Evolutionary conservation across 2,113 vertebrate species (phyloP).

Genomic region (Oriolus oriolus): DNA sequence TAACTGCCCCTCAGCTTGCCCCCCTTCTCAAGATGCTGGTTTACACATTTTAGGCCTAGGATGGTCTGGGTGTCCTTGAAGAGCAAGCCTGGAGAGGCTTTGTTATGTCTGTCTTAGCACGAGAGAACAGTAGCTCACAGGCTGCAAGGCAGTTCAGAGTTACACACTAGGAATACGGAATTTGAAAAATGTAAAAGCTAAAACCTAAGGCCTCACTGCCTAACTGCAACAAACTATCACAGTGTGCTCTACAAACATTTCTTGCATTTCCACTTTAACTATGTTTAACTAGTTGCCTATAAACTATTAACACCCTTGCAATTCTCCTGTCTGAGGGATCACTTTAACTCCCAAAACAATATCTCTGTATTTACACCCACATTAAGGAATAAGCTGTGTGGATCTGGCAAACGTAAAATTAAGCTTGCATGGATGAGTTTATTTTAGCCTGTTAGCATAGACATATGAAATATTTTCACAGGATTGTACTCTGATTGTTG

Average conservation of each 20-base stretch:
- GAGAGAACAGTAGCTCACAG: too few relatives aligned
- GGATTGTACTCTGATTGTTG: background rate
- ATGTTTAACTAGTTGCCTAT: background rate
- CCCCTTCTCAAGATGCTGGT: too few relatives aligned
- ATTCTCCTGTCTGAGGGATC: background rate
- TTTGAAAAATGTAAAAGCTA: too few relatives aligned
- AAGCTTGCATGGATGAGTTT: background rate
- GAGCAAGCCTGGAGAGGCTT: too few relatives aligned
- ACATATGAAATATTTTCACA: background rate
- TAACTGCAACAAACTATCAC: background rate
- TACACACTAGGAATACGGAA: too few relatives aligned
- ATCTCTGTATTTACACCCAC: background rate
- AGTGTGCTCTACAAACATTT: background rate
- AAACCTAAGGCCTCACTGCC: too few relatives aligned
- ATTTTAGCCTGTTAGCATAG: background rate
- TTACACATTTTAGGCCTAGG: too few relatives aligned
- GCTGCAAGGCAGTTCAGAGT: too few relatives aligned
- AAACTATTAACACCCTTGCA: background rate
- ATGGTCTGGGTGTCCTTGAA: too few relatives aligned
- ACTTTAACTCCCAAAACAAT: background rate
- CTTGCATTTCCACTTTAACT: background rate
- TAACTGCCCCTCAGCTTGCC: too few relatives aligned
- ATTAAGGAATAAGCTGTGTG: background rate
- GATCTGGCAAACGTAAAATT: background rate
- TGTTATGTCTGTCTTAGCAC: too few relatives aligned